Evolutionary conservation across 2,797 vertebrate species (phyloP).

Genomic region (Anguilla anguilla): DNA sequence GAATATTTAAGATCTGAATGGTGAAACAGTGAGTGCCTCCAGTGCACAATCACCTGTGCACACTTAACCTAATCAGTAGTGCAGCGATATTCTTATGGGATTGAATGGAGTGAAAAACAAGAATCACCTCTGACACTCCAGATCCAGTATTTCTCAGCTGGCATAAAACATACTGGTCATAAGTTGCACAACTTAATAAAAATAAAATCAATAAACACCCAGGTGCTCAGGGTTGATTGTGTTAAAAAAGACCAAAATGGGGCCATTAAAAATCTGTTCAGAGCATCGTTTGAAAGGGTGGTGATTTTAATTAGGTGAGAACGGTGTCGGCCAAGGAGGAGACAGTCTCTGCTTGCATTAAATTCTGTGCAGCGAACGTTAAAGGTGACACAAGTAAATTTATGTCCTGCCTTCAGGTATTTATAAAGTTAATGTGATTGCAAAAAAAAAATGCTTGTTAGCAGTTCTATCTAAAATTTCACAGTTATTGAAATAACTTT

Average conservation of each 20-base stretch:
- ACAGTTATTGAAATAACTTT: background rate
- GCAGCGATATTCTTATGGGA: background rate
- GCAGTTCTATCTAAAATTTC: background rate
- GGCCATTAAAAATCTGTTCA: background rate
- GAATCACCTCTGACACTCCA: background rate
- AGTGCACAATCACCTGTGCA: background rate
- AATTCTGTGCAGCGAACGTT: background rate
- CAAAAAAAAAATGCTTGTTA: background rate
- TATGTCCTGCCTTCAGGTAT: background rate
- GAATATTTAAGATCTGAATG: background rate
- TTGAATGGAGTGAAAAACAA: background rate
- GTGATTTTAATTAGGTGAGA: background rate
- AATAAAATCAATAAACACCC: background rate
- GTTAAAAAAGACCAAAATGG: background rate
- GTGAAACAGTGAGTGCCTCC: background rate
- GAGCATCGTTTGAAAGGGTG: background rate
- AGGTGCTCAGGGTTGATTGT: background rate
- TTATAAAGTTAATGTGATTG: background rate
- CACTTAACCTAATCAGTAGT: background rate
- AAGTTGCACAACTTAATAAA: background rate
- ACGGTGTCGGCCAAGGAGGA: background rate
- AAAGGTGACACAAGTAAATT: background rate
- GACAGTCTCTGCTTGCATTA: background rate
- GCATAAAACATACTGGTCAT: background rate
- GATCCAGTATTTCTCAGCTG: background rate